Conservation (phyloP, 1,140 invertebrate species). For the Liolophura sinensis region DNA sequence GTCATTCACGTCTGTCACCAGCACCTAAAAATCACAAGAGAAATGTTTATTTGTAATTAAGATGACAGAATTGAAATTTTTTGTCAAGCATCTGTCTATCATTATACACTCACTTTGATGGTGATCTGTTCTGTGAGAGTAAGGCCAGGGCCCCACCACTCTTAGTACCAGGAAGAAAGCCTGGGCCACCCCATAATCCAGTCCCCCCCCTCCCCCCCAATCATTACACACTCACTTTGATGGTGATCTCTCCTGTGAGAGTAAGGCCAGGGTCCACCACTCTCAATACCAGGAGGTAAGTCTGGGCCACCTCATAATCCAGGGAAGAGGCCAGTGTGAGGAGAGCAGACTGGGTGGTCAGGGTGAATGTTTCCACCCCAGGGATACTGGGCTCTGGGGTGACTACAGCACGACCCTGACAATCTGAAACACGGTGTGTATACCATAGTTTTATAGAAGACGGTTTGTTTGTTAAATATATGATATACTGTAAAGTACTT, state of each 20-base stretch:
- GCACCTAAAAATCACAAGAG: conserved; percentile 21
- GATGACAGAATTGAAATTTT: neutral
- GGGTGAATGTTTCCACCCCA: conserved; percentile 16
- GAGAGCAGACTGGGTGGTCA: conserved; percentile 23
- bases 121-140: conserved; percentile 30
- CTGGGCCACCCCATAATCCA: conserved; percentile 28
- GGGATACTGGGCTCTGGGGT: conserved; percentile 20
- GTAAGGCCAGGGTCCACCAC: conserved; percentile 24
- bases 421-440: conserved; percentile 17
- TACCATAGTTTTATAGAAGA: too few relatives aligned
- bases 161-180: conserved; percentile 23
- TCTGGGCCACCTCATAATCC: conserved; percentile 25
- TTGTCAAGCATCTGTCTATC: neutral
- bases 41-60: neutral
- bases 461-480: too few relatives aligned
- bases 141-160: conserved; percentile 22
- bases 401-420: conserved; percentile 14
- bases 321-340: conserved; percentile 25
- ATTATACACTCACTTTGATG: conserved; percentile 20
- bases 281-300: conserved; percentile 23
- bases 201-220: neutral
- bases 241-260: conserved; percentile 29
- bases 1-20: conserved; percentile 34
- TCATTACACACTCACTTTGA: conserved; percentile 21
- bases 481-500: too few relatives aligned